These are phyloP conservation scores for Artibeus lituratus DNA, from an alignment of 2,797 vertebrate species.

Conservation along the genomic window DNA sequence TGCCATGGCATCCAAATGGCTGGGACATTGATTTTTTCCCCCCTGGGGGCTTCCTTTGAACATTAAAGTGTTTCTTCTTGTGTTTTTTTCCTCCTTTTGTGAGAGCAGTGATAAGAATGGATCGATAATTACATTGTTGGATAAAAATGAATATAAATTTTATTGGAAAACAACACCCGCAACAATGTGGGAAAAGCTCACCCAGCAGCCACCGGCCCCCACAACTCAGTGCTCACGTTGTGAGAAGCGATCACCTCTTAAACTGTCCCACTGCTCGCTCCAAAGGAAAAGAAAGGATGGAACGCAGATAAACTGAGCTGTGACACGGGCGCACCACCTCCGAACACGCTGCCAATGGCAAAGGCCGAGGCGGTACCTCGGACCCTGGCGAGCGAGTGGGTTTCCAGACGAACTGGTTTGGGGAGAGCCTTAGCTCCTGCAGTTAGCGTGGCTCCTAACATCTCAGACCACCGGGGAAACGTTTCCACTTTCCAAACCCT, in stretches of 20 bases:
- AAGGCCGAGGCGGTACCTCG: rapidly evolving
- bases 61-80: constrained; percentile 63
- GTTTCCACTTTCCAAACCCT: background rate
- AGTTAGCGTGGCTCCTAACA: background rate
- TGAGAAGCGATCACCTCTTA: constrained; percentile 8
- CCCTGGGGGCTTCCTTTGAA: constrained; percentile 62
- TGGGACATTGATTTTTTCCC: constrained; percentile 60
- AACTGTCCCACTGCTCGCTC: background rate
- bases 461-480: background rate
- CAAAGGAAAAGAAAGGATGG: constrained; percentile 27
- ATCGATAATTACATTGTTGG: constrained; percentile 76
- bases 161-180: constrained; percentile 75
- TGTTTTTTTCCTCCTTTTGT: background rate
- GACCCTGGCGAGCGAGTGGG: background rate
- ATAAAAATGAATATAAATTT: constrained; percentile 80
- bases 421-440: background rate
- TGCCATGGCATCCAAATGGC: constrained; percentile 46
- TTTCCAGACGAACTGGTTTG: background rate
- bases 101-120: constrained; percentile 60
- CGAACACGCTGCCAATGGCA: background rate
- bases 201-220: constrained; percentile 22
- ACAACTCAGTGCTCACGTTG: background rate
- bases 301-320: background rate
- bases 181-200: constrained; percentile 44
- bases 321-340: background rate